phyloP scores from a whole-genome alignment of 2,797 vertebrate genomes.

The Xenopus petersii region DNA sequence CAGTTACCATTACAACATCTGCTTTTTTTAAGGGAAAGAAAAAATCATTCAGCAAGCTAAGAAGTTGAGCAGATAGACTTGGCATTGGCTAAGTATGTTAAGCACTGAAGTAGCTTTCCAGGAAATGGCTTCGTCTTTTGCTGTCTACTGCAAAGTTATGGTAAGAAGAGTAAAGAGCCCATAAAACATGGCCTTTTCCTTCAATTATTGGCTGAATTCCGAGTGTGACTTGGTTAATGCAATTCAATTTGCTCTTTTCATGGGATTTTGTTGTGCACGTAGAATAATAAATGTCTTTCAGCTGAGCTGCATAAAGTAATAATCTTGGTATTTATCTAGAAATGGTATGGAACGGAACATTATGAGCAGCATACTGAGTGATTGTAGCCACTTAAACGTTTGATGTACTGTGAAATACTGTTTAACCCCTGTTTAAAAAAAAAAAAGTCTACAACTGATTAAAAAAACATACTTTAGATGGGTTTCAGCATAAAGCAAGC shows the following conservation, averaged over 20 bases:
- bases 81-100: slow-evolving; percentile 59
- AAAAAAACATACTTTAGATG: background rate
- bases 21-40: slow-evolving; percentile 63
- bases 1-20: slow-evolving; percentile 67
- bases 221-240: slow-evolving; percentile 37
- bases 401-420: slow-evolving; percentile 40
- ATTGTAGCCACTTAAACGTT: slow-evolving; percentile 41
- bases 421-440: slow-evolving; percentile 16
- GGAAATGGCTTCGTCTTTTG: slow-evolving; percentile 53
- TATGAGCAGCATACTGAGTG: slow-evolving; percentile 41
- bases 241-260: slow-evolving; percentile 28
- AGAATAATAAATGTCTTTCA: slow-evolving; percentile 21
- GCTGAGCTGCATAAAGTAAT: slow-evolving; percentile 40
- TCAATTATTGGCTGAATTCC: slow-evolving; percentile 17
- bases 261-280: slow-evolving; percentile 20
- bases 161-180: slow-evolving; percentile 35
- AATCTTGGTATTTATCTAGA: slow-evolving; percentile 49
- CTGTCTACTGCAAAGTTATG: slow-evolving; percentile 52
- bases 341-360: slow-evolving; percentile 42
- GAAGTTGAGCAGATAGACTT: slow-evolving; percentile 58
- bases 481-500: too few relatives aligned
- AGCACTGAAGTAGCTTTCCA: slow-evolving; percentile 54
- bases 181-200: slow-evolving; percentile 34
- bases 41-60: slow-evolving; percentile 55
- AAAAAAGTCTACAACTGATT: background rate